A percentile compares a stretch with the other conserved stretches of the same genome.
Evolutionary conservation across 1,140 invertebrate genomes (phyloP).

Genomic region (Heliconius hermathena): DNA sequence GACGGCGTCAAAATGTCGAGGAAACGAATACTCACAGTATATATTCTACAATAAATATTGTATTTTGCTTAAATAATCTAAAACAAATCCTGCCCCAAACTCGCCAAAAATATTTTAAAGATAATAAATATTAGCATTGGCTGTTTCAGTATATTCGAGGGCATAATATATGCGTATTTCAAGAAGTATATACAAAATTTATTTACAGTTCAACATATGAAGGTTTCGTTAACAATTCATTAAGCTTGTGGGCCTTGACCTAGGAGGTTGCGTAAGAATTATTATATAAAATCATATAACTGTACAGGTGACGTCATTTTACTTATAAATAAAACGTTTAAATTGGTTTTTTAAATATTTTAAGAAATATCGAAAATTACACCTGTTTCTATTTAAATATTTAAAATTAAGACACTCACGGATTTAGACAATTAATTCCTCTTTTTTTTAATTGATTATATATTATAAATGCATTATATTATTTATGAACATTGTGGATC

Average conservation of each 20-base stretch:
- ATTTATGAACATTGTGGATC: neutral
- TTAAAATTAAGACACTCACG: neutral
- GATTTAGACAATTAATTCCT: too few species aligned
- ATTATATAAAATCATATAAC: constrained; percentile 24
- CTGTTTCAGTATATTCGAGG: neutral
- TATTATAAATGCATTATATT: neutral
- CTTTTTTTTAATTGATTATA: too few species aligned
- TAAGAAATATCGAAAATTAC: neutral
- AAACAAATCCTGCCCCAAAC: neutral
- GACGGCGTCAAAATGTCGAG: constrained; percentile 43
- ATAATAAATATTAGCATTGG: neutral
- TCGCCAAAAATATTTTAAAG: neutral
- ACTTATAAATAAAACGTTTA: neutral
- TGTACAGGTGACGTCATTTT: constrained; percentile 4
- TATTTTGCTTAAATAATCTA: neutral
- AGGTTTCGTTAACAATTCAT: constrained; percentile 19
- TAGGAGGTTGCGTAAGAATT: constrained; percentile 26
- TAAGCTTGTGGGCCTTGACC: constrained; percentile 37
- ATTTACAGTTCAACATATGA: constrained; percentile 23
- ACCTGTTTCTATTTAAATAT: neutral
- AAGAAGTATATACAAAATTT: neutral
- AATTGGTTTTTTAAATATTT: neutral
- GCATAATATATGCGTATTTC: neutral
- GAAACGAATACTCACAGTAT: constrained; percentile 35
- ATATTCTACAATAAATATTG: constrained; percentile 3